Evolutionary conservation across 2,888 invertebrate species (phyloP).

Genomic region (Agrotis ipsilon): DNA sequence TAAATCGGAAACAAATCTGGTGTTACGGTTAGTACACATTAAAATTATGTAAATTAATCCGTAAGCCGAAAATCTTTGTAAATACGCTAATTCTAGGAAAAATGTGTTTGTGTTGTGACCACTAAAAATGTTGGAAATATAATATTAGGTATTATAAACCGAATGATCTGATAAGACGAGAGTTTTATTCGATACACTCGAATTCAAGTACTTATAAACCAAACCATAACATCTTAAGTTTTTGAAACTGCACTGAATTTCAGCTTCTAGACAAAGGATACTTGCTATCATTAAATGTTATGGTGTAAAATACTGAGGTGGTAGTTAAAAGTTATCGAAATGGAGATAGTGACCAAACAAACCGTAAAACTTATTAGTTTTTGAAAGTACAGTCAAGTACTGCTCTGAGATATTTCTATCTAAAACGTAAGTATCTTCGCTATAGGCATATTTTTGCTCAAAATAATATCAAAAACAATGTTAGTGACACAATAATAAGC

Average conservation of each 20-base stretch:
- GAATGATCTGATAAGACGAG: neutral
- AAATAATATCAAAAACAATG: neutral
- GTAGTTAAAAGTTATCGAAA: neutral
- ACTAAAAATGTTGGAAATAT: slow-evolving; percentile 2
- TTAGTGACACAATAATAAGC: neutral
- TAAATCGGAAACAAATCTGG: slow-evolving; percentile 53
- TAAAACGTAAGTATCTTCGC: neutral
- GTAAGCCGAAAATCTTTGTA: slow-evolving; percentile 26
- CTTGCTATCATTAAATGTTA: slow-evolving; percentile 6
- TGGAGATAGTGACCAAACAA: neutral
- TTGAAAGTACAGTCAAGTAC: neutral
- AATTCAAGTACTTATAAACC: neutral
- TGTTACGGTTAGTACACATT: slow-evolving; percentile 18
- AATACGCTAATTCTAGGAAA: slow-evolving; percentile 10
- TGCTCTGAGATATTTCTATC: neutral
- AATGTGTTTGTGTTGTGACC: neutral
- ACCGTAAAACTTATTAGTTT: neutral
- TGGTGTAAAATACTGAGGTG: neutral
- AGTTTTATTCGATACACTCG: neutral
- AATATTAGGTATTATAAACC: neutral
- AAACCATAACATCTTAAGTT: neutral
- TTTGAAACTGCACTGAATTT: neutral
- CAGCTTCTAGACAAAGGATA: neutral
- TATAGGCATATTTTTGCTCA: too few relatives aligned
- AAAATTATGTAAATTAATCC: slow-evolving; percentile 52